Evolutionary conservation across 2,797 vertebrate genomes (phyloP), one percentile per base, ranked within the genome.

Genomic region (Cygnus olor): DNA sequence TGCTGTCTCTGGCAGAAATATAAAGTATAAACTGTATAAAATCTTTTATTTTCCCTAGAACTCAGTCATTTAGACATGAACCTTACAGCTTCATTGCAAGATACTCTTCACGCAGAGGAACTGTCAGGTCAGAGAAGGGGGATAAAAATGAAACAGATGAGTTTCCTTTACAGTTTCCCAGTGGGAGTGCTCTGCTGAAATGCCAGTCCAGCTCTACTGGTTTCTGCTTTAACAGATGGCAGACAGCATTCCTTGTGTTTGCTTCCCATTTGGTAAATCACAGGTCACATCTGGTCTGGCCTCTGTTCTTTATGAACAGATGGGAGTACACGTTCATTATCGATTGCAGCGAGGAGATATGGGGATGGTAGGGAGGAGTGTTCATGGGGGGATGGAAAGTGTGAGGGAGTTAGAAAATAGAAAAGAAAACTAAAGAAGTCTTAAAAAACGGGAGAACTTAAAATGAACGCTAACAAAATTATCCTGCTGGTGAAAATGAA

Each of bases 151-250:
- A 96, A 97, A 95, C 82, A 93, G 86, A 97, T 95, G 81, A 91
- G 78, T 97, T 96, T 97, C 80, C 80, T 95, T 97, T 97, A 85
- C 90, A 82, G 80, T 95, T 97, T 95, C 96, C 95, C 95, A 34
- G 89, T 15, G 56, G 97, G 97, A 90, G 81, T 96, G 60, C 90
- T 94, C 89, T 96, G 88, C 90, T 96, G 93, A 97, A 97, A 96
- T 96, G 93, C 94, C 92, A 97, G 95, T 88, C 96, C 65, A 94
- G 85, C 87, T 95, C 96, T 97, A 94, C 95, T 97, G 97, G 97
- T 98, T 97, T 98, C 96, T 95, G 90, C 94, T 95, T 96, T 97
- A 98, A 98, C 98, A 99, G 98, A 98, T 98, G 98, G 98, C 87
- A 97, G 94, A 97, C 93, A 97, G 95, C 96, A 96, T 98, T 98